phyloP scores from a whole-genome alignment of 2,113 vertebrate genomes.

The Amphiprion ocellaris region DNA sequence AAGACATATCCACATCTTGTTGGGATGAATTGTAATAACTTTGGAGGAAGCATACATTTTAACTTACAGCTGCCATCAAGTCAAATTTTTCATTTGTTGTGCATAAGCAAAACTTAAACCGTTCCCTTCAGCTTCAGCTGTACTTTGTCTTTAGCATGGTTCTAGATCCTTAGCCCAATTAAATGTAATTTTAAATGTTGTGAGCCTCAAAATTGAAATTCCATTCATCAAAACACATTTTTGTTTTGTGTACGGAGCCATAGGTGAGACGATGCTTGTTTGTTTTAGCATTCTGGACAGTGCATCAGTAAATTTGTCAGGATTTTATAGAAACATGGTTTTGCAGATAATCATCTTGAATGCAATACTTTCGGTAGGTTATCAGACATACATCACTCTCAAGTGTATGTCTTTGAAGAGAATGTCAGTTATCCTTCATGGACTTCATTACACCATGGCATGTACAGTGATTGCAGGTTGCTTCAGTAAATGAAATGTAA shows the following conservation, averaged over 20 bases:
- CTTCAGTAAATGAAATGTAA: slow-evolving; percentile 30
- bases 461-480: slow-evolving; percentile 19
- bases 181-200: neutral
- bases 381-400: neutral
- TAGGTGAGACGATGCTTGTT: too few species aligned
- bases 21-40: too few species aligned
- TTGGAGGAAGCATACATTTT: too few species aligned
- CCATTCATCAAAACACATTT: neutral
- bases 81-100: too few species aligned
- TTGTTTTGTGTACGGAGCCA: neutral
- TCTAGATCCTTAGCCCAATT: neutral
- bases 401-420: neutral
- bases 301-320: too few species aligned
- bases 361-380: too few species aligned
- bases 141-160: neutral
- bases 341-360: neutral
- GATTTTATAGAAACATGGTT: neutral
- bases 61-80: too few species aligned
- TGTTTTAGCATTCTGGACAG: neutral
- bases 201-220: neutral
- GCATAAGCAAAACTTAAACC: neutral
- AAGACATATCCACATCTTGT: too few species aligned
- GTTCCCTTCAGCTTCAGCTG: neutral
- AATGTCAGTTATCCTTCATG: neutral
- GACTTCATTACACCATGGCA: slow-evolving; percentile 5